Evolutionary conservation across 2,113 vertebrate genomes (phyloP), one percentile per base, ranked within the genome.

Genomic region (Archocentrus centrarchus): DNA sequence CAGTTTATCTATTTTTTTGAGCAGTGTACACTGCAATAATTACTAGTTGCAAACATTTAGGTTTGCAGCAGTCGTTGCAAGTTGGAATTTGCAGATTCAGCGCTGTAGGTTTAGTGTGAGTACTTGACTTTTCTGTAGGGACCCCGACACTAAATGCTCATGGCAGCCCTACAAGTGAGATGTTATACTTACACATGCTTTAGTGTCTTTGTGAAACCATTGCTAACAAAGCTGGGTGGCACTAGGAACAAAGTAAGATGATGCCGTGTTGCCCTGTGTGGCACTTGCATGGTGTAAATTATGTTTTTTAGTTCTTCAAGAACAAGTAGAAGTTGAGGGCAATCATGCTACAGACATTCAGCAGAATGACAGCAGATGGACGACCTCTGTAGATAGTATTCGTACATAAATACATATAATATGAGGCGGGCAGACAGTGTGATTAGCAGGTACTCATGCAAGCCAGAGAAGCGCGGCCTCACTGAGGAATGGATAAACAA

Each of bases 401-500:
- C 6, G 18, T 17, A 55, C 66, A 37, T n/a, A 55, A 58, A 70
- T 41, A 41, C 32, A 83, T 44, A 57, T 11, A 81, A 22, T 41
- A 83, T 39, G 5, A 61, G 4, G 20, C 35, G 20, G 14, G 39
- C 37, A 53, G 11, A 15, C 17, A 2, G 32, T 35, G 18, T 73
- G 60, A 68, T 68, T 68, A 83, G 62, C 50, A 77, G 76, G 22
- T 39, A 59, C 55, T 78, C 6, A 0, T 1, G 20, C 53, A 77
- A 75, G 80, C 58, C 59, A 61, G 63, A 62, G 7, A 79, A 32
- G 76, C 82, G 76, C 59, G 39, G 77, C n/a, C 44, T 80, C 55
- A 50, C 35, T 73, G 53, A 75, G 73, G 79, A 53, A 77, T 63
- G 75, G 75, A 84, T 86, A 85, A 90, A 91, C 79, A 82, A 82